phyloP scores from a whole-genome alignment of 1,140 invertebrate genomes.

The Temnothorax longispinosus region DNA sequence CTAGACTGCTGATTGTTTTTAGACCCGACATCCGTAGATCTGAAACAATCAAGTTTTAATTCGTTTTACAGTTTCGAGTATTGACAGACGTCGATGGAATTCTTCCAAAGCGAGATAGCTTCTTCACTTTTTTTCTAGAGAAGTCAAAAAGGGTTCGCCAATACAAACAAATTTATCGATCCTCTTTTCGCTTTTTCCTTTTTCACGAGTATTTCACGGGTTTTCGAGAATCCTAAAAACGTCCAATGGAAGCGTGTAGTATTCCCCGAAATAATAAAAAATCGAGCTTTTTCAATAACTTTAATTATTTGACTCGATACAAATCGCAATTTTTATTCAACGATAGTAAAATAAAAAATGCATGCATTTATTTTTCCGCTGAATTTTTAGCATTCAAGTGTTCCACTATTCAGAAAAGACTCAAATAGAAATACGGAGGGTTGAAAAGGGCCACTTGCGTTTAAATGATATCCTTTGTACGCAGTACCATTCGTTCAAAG shows the following conservation, averaged over 20 bases:
- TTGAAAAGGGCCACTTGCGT: constrained; percentile 8
- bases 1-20: constrained; percentile 58
- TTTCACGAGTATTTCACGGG: background rate
- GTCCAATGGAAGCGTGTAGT: background rate
- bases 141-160: background rate
- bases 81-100: background rate
- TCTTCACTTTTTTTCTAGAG: background rate
- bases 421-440: background rate
- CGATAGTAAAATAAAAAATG: background rate
- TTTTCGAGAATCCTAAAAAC: background rate
- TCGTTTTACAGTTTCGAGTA: background rate
- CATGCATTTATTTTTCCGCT: background rate
- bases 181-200: background rate
- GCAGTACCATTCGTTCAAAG: background rate
- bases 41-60: constrained; percentile 21
- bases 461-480: constrained; percentile 37
- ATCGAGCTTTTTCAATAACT: background rate
- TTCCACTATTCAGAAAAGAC: background rate
- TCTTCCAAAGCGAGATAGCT: background rate
- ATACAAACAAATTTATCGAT: background rate
- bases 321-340: background rate
- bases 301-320: background rate
- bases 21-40: constrained; percentile 52
- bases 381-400: background rate
- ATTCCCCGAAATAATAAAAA: background rate